A percentile compares a stretch with the other conserved stretches of the same genome.
Conservation (phyloP, 2,797 vertebrate genomes). For the Semaprochilodus insignis region DNA sequence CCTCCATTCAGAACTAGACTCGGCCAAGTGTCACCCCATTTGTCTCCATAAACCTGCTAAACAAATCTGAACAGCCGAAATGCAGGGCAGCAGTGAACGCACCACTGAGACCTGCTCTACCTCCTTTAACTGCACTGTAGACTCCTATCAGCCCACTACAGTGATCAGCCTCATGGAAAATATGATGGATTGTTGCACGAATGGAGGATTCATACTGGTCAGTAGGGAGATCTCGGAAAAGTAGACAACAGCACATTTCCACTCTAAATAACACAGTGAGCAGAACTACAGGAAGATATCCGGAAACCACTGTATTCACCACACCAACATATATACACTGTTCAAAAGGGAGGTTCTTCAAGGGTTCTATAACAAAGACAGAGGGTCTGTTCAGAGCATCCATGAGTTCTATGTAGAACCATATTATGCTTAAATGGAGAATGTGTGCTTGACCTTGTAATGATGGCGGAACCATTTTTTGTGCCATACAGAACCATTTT, state of each 20-base stretch:
- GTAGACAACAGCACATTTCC: neutral
- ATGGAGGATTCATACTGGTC: neutral
- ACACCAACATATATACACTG: too few species aligned
- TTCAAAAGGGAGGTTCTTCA: too few species aligned
- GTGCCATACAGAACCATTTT: too few species aligned
- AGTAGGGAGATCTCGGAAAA: neutral
- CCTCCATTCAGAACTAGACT: neutral
- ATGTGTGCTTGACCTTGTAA: too few species aligned
- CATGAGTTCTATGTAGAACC: too few species aligned
- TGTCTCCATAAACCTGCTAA: constrained; percentile 4
- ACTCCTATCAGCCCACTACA: neutral
- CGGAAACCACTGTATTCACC: neutral
- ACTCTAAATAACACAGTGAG: neutral
- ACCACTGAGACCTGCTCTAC: constrained; percentile 1
- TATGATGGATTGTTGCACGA: neutral
- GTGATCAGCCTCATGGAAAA: neutral
- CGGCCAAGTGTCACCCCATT: neutral
- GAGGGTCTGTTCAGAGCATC: too few species aligned
- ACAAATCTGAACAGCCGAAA: neutral
- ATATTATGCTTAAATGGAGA: too few species aligned
- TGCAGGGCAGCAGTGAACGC: neutral
- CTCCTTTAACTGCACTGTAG: neutral
- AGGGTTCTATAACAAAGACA: too few species aligned
- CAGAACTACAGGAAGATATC: neutral
- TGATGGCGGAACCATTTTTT: too few species aligned